Evolutionary conservation across 2,888 invertebrate genomes (phyloP).

Genomic region (Prionchulus punctatus): DNA sequence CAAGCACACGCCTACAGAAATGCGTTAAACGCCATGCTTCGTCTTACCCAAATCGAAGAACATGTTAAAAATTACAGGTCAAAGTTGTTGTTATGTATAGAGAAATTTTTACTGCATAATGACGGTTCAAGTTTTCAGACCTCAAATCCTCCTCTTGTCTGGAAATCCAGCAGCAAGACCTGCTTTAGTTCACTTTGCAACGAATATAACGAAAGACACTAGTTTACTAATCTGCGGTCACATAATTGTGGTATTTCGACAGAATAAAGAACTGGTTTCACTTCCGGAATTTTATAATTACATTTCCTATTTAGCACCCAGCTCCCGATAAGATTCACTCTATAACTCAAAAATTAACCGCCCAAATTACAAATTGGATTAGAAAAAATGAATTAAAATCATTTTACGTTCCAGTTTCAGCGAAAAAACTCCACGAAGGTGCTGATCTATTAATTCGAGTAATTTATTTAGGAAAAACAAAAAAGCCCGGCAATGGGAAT

Average conservation of each 20-base stretch:
- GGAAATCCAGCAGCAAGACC: slow-evolving; percentile 69
- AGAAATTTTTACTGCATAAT: too few species aligned
- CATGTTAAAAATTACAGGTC: slow-evolving; percentile 82
- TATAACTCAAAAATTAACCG: too few species aligned
- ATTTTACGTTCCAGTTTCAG: too few species aligned
- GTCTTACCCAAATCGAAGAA: slow-evolving; percentile 68
- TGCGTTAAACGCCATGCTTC: slow-evolving; percentile 65
- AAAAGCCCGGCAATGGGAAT: too few species aligned
- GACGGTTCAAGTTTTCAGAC: slow-evolving; percentile 43
- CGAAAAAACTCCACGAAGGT: too few species aligned
- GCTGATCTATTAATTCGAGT: too few species aligned
- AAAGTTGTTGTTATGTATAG: background rate
- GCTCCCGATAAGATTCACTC: too few species aligned
- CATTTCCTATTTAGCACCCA: too few species aligned
- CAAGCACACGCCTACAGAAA: slow-evolving; percentile 86
- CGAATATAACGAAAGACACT: slow-evolving; percentile 72
- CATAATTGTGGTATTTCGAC: slow-evolving; percentile 50
- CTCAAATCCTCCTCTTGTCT: slow-evolving; percentile 68
- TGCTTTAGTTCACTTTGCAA: slow-evolving; percentile 72
- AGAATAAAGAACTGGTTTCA: background rate
- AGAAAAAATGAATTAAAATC: too few species aligned
- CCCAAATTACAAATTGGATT: too few species aligned
- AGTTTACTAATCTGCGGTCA: slow-evolving; percentile 79
- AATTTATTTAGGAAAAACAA: too few species aligned
- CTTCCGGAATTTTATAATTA: too few species aligned